These are phyloP conservation scores for Dolichomitus sp. DNA, from an alignment of 2,888 invertebrate species.

Conservation along the genomic window DNA sequence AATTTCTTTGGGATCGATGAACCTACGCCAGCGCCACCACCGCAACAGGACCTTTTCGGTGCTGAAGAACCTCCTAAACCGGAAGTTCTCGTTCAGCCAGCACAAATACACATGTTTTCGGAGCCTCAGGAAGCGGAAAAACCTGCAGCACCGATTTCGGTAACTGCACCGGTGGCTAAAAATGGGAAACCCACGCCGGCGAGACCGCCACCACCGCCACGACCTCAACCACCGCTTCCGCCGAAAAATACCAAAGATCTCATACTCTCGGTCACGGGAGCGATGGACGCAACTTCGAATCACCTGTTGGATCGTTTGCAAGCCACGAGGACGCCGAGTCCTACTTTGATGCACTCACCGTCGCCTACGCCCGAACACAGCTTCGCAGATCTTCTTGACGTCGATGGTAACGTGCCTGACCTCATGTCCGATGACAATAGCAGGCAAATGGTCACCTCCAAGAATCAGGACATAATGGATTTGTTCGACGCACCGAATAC, in stretches of 20 bases:
- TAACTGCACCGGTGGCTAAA: conserved; percentile 55
- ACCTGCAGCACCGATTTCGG: conserved; percentile 47
- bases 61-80: conserved; percentile 56
- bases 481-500: conserved; percentile 81
- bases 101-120: conserved; percentile 37
- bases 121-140: conserved; percentile 39
- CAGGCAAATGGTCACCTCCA: conserved; percentile 58
- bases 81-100: conserved; percentile 11
- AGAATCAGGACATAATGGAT: conserved; percentile 80
- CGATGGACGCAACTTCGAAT: conserved; percentile 95
- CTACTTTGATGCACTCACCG: conserved; percentile 95
- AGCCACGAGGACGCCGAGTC: conserved; percentile 95
- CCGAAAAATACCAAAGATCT: conserved; percentile 95
- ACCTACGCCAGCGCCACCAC: conserved; percentile 36
- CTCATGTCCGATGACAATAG: conserved; percentile 82
- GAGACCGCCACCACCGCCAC: conserved; percentile 86
- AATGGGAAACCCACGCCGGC: conserved; percentile 73
- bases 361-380: conserved; percentile 93
- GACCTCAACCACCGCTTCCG: conserved; percentile 89
- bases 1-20: conserved; percentile 68
- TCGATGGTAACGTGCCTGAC: conserved; percentile 85
- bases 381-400: conserved; percentile 89
- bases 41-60: conserved; percentile 50
- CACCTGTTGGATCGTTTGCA: conserved; percentile 94
- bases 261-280: conserved; percentile 94